Evolutionary conservation across 2,113 vertebrate genomes (phyloP), one percentile per base, ranked within the genome.

Genomic region (Sceloporus tristichus): DNA sequence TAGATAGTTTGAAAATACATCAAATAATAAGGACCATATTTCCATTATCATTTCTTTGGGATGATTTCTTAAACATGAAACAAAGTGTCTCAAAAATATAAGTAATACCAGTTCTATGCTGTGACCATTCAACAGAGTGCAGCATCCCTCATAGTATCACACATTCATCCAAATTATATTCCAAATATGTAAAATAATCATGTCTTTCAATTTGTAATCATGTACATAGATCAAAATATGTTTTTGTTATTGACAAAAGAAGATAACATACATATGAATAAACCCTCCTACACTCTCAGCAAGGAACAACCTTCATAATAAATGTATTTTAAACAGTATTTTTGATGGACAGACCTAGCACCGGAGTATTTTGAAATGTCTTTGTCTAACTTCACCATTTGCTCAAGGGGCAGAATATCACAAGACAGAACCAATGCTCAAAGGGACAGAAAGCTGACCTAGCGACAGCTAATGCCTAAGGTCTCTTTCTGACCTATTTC

Each of bases 401-500:
- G 89, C 79, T 3, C 21, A n/a, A 79, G 91, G 80, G 65, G 65
- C 73, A 56, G 93, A 89, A 92, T 91, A 59, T 91, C 92, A 85
- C 77, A 70, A 93, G 85, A 80, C 92, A 74, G 84, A 88, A 89
- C 8, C 29, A 66, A 1, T 89, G 76, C 87, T 90, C 83, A 85
- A 91, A 91, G 91, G 85, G 83, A 90, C 38, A 90, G 88, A 94
- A 93, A 93, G 79, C 92, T 94, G 90, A 94, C 91, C 85, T 79
- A 91, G 91, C 91, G 94, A 89, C 84, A 73, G 81, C 40, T 83
- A 85, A 25, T 0, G 11, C 92, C 88, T 94, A 82, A 93, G 94
- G 91, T 92, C 91, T 94, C 79, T 93, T 93, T 88, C 91, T 96
- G 98, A 98, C 97, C 97, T 97, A 97, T 97, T 98, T 99, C 97